phyloP scores from a whole-genome alignment of 2,797 vertebrate genomes.

The Heteromormyrus szaboi region DNA sequence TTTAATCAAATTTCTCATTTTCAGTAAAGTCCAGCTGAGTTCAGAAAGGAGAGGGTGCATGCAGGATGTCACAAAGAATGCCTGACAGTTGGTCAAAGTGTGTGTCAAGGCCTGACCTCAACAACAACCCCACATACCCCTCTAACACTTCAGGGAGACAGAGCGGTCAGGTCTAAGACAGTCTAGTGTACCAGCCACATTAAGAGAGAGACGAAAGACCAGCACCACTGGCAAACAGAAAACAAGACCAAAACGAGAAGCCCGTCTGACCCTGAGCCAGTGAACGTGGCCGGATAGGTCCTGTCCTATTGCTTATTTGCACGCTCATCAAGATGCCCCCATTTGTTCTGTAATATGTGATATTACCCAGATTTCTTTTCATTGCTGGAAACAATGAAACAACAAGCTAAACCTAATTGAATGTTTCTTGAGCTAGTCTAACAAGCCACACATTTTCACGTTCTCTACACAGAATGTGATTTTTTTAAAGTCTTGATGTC shows the following conservation, averaged over 20 bases:
- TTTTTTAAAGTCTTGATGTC: neutral
- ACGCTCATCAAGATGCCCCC: neutral
- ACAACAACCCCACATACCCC: neutral
- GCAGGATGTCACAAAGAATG: neutral
- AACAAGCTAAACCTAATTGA: neutral
- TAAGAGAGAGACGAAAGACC: neutral
- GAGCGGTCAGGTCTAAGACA: neutral
- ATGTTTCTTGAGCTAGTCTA: neutral
- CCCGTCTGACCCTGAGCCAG: neutral
- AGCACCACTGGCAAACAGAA: neutral
- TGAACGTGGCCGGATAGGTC: neutral
- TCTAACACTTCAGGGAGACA: neutral
- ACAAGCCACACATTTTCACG: neutral
- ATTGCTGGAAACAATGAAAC: neutral
- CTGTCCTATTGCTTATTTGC: neutral
- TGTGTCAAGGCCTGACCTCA: neutral
- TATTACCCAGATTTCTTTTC: neutral
- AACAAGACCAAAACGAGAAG: neutral
- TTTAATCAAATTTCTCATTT: neutral
- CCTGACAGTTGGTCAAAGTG: neutral
- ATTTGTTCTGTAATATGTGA: neutral
- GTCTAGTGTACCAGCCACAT: no score
- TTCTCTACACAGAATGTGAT: neutral
- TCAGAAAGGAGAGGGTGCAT: neutral
- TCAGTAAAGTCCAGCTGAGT: neutral